Percentiles rank a stretch among this genome's conserved stretches.
phyloP scores from a whole-genome alignment of 1,140 invertebrate species.

The Drosophila repletoides region DNA sequence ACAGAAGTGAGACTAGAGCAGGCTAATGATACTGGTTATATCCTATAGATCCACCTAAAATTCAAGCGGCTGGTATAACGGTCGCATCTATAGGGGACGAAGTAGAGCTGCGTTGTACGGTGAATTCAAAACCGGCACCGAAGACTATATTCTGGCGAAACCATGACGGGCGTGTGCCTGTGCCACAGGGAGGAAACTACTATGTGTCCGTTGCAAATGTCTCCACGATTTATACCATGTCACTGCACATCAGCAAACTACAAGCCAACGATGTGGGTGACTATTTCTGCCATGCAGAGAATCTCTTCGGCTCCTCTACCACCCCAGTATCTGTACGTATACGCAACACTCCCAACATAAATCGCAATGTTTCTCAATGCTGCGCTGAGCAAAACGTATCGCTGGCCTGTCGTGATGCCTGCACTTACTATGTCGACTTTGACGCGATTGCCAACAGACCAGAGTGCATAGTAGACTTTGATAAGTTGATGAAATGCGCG shows the following conservation, averaged over 20 bases:
- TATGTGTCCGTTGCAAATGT: slow-evolving; percentile 84
- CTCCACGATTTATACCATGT: slow-evolving; percentile 87
- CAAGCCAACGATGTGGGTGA: slow-evolving; percentile 88
- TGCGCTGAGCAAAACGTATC: slow-evolving; percentile 90
- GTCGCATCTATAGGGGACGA: slow-evolving; percentile 88
- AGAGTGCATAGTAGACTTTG: slow-evolving; percentile 90
- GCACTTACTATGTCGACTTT: slow-evolving; percentile 91
- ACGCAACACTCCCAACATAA: slow-evolving; percentile 84
- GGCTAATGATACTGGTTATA: not conserved
- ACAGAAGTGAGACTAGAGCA: not conserved
- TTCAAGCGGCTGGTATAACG: slow-evolving; percentile 89
- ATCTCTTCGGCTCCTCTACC: slow-evolving; percentile 88
- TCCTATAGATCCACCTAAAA: slow-evolving; percentile 87
- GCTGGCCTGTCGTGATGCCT: slow-evolving; percentile 89
- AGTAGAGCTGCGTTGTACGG: slow-evolving; percentile 88
- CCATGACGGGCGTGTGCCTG: slow-evolving; percentile 86
- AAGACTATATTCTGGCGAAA: slow-evolving; percentile 91
- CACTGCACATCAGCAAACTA: slow-evolving; percentile 88
- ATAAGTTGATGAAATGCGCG: slow-evolving; percentile 93
- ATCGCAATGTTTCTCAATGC: slow-evolving; percentile 89
- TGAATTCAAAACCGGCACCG: slow-evolving; percentile 89
- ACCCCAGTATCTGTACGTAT: slow-evolving; percentile 88
- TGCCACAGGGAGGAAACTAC: slow-evolving; percentile 90
- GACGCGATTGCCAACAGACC: slow-evolving; percentile 90
- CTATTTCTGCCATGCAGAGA: slow-evolving; percentile 92